Percentiles rank a stretch among this genome's conserved stretches.
phyloP scores from a whole-genome alignment of 2,113 vertebrate species.

The Machaerirhynchus nigripectus region DNA sequence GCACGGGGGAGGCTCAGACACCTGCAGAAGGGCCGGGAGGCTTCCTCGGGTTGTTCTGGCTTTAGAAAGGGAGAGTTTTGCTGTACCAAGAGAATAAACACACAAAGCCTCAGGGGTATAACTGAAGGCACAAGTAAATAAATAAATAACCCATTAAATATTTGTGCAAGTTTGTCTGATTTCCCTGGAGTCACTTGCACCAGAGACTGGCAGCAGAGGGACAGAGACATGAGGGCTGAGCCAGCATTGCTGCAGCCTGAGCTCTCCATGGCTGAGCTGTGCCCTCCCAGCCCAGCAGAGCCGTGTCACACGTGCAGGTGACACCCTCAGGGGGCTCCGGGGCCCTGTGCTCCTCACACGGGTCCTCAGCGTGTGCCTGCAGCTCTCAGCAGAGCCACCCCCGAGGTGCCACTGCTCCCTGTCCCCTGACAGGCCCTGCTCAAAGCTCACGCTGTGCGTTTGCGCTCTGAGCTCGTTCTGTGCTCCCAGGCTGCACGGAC shows the following conservation, averaged over 20 bases:
- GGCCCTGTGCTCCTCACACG: neutral
- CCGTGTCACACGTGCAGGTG: fast-evolving
- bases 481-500: neutral
- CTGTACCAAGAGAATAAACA: neutral
- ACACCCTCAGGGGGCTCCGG: neutral
- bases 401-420: neutral
- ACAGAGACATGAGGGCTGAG: neutral
- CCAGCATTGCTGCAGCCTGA: neutral
- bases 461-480: fast-evolving
- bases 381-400: neutral
- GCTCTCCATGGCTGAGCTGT: neutral
- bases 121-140: neutral
- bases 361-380: neutral
- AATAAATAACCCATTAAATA: conserved; percentile 37
- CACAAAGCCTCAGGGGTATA: neutral
- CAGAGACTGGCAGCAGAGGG: neutral
- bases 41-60: neutral
- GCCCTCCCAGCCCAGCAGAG: neutral
- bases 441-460: fast-evolving
- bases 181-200: neutral
- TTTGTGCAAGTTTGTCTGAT: neutral
- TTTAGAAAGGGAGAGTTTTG: neutral
- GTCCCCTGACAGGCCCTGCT: neutral
- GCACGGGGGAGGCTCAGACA: neutral
- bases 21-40: neutral